These are phyloP conservation scores for Gisinianus flammeolus DNA, from an alignment of 2,888 invertebrate genomes.

Conservation along the genomic window DNA sequence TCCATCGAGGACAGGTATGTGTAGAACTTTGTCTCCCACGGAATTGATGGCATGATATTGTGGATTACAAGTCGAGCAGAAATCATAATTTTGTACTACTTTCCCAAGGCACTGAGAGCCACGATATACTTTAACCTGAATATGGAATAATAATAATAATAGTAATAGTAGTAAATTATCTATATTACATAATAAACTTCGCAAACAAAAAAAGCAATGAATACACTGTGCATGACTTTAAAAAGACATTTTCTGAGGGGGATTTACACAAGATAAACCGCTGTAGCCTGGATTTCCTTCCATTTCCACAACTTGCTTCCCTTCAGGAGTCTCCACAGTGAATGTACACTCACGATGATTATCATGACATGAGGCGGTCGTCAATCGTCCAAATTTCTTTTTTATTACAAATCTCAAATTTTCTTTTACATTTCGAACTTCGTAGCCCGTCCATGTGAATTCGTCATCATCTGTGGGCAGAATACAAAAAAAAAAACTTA, in stretches of 20 bases:
- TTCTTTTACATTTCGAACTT: constrained; percentile 5
- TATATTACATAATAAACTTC: neutral
- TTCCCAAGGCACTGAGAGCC: constrained; percentile 22
- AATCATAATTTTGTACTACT: constrained; percentile 29
- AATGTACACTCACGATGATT: constrained; percentile 22
- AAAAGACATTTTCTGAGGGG: constrained; percentile 8
- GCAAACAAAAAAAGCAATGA: neutral
- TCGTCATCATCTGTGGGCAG: neutral
- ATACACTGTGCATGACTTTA: neutral
- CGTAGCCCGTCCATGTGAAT: neutral
- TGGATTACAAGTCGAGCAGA: constrained; percentile 33
- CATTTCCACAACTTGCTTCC: constrained; percentile 19
- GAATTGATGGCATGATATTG: constrained; percentile 10
- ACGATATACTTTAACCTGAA: constrained; percentile 19
- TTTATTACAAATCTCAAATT: constrained; percentile 25
- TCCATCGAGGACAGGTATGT: constrained; percentile 31
- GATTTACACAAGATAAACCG: constrained; percentile 22
- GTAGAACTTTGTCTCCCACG: constrained; percentile 3
- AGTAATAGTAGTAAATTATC: neutral
- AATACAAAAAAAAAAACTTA: constrained; percentile 6
- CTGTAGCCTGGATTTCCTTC: constrained; percentile 32
- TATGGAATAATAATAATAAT: neutral
- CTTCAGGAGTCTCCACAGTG: constrained; percentile 20
- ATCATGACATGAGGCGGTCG: constrained; percentile 33
- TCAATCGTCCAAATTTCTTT: constrained; percentile 15